Percentiles rank a stretch among this genome's conserved stretches.
phyloP scores from a whole-genome alignment of 2,888 invertebrate genomes.

The Halictus quadricinctus region DNA sequence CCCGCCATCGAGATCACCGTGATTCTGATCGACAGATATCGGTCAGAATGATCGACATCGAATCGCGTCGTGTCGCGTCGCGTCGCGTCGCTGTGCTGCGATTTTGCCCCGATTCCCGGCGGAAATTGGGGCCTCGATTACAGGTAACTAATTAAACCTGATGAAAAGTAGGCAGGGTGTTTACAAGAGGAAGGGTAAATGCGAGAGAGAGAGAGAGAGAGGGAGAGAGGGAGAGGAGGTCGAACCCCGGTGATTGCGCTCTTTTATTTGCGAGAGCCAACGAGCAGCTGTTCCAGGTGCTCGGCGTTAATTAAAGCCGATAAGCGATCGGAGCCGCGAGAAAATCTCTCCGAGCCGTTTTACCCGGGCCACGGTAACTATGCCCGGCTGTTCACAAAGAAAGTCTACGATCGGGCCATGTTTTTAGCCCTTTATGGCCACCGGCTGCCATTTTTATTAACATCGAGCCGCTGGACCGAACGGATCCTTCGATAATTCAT shows the following conservation, averaged over 20 bases:
- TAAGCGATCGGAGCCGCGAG: conserved; percentile 21
- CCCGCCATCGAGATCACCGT: no score
- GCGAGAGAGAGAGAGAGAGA: no score
- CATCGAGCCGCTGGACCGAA: not conserved
- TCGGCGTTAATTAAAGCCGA: conserved; percentile 34
- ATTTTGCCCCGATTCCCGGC: not conserved
- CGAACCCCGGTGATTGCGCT: not conserved
- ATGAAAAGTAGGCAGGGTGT: conserved; percentile 13
- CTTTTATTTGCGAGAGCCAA: conserved; percentile 9
- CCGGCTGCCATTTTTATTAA: not conserved
- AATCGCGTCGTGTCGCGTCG: not conserved
- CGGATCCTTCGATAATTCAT: not conserved
- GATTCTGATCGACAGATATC: not conserved
- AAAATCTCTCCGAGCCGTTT: conserved; percentile 12
- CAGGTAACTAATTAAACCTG: conserved; percentile 18
- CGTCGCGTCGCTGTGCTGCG: not conserved
- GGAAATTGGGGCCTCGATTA: not conserved
- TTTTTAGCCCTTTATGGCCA: not conserved
- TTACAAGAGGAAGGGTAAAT: conserved; percentile 1
- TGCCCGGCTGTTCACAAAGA: not conserved
- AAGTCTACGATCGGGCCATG: not conserved
- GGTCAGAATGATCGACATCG: not conserved
- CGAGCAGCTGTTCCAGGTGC: conserved; percentile 22
- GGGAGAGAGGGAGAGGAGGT: not conserved
- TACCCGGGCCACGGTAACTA: not conserved